phyloP scores from a whole-genome alignment of 2,888 invertebrate genomes.

The Ptychoptera contaminata region DNA sequence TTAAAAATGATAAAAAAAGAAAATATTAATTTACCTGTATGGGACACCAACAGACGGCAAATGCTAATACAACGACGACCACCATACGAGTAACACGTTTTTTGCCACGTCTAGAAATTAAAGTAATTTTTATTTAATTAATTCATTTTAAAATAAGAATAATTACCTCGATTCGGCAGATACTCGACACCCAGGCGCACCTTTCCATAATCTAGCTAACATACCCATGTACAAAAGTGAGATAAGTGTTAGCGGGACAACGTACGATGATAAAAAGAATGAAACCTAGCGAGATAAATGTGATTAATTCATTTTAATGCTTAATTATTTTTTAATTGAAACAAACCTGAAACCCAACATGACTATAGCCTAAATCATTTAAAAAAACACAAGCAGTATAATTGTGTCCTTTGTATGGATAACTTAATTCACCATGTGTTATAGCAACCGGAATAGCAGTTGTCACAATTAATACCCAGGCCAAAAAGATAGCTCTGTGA shows the following conservation, averaged over 20 bases:
- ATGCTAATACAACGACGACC: conserved; percentile 77
- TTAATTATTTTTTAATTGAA: neutral
- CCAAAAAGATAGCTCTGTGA: conserved; percentile 50
- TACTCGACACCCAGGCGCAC: conserved; percentile 60
- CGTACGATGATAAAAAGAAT: conserved; percentile 78
- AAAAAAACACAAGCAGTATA: conserved; percentile 55
- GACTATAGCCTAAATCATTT: conserved; percentile 41
- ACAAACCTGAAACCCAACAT: conserved; percentile 29
- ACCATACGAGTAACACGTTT: conserved; percentile 85
- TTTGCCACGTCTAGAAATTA: conserved; percentile 54
- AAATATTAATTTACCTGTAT: conserved; percentile 80
- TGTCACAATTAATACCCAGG: conserved; percentile 68
- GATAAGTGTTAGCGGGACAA: conserved; percentile 73
- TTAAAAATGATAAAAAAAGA: no score
- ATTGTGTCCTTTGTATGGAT: conserved; percentile 43
- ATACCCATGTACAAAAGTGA: conserved; percentile 79
- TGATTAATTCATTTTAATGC: neutral
- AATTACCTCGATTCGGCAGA: conserved; percentile 48
- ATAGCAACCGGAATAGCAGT: conserved; percentile 63
- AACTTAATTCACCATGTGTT: conserved; percentile 58
- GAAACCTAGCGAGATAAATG: conserved; percentile 42
- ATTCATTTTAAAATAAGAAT: conserved; percentile 2
- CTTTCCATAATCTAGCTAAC: conserved; percentile 72
- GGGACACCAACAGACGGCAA: conserved; percentile 89
- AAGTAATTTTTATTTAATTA: neutral